Conservation (phyloP, 2,888 invertebrate genomes). For the Epiperipatus broadwayi region DNA sequence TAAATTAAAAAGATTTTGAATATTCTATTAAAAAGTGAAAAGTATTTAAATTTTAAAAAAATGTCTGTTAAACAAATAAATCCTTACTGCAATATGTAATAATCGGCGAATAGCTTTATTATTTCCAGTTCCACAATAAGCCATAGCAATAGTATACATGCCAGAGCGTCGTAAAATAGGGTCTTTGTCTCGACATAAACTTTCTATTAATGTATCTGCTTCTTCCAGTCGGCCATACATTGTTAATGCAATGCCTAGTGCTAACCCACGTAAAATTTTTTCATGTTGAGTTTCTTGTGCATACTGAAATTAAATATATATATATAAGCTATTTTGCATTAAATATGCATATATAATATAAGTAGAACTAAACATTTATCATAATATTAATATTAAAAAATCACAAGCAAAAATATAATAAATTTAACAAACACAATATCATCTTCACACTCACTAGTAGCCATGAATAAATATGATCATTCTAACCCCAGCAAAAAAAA, state of each 20-base stretch:
- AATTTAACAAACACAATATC: no score
- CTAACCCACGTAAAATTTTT: constrained; percentile 87
- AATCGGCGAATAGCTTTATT: constrained; percentile 86
- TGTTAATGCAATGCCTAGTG: constrained; percentile 84
- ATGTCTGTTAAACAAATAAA: constrained; percentile 8
- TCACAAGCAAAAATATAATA: not conserved
- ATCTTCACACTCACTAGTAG: no score
- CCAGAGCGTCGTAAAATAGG: constrained; percentile 83
- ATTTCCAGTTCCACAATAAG: constrained; percentile 93
- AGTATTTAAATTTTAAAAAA: not conserved
- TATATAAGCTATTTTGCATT: not conserved
- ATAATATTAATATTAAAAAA: not conserved
- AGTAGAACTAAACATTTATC: not conserved
- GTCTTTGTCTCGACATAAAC: constrained; percentile 63
- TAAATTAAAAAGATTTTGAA: not conserved
- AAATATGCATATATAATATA: not conserved
- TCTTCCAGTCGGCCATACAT: constrained; percentile 95
- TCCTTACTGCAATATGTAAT: constrained; percentile 74
- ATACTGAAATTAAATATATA: constrained; percentile 36
- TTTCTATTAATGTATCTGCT: constrained; percentile 77
- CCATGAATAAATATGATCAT: no score
- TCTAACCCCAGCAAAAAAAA: no score
- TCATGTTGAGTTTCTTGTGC: constrained; percentile 94
- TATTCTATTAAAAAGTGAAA: constrained; percentile 16
- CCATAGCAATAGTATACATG: constrained; percentile 94